Percentiles rank a stretch among this genome's conserved stretches.
Conservation (phyloP, 2,888 invertebrate species). For the Cosmopolites sordidus region DNA sequence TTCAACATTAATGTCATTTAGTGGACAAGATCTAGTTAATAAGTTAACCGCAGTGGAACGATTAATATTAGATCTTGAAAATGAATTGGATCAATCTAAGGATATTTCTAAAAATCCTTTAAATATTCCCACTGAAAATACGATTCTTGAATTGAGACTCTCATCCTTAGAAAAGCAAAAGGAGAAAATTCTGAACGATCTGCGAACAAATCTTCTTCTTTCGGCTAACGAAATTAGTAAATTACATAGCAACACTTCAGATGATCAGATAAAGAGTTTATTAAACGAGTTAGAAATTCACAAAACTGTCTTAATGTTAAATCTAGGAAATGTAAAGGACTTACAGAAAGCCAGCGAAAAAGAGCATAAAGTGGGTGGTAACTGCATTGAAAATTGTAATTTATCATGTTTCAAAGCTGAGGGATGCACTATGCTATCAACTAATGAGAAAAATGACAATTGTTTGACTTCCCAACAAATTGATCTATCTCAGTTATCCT, state of each 20-base stretch:
- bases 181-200: constrained; percentile 25
- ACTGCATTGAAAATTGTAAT: not conserved
- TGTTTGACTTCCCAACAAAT: not conserved
- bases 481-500: not conserved
- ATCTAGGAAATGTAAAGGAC: constrained; percentile 23
- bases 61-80: constrained; percentile 7
- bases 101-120: constrained; percentile 3
- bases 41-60: constrained; percentile 15
- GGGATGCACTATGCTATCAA: not conserved
- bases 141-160: constrained; percentile 27
- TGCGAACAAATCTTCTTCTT: constrained; percentile 25
- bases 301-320: constrained; percentile 30
- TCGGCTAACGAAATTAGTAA: constrained; percentile 28
- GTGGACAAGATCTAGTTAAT: constrained; percentile 12
- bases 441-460: not conserved
- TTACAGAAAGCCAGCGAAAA: not conserved
- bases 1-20: not conserved
- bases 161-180: constrained; percentile 29
- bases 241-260: constrained; percentile 25
- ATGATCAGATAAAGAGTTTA: constrained; percentile 29
- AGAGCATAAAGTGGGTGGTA: too few relatives aligned
- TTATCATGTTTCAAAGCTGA: not conserved
- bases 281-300: constrained; percentile 33
- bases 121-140: constrained; percentile 16
- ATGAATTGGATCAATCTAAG: constrained; percentile 6